phyloP scores from a whole-genome alignment of 2,113 vertebrate genomes.

The Marcusenius ussheri region DNA sequence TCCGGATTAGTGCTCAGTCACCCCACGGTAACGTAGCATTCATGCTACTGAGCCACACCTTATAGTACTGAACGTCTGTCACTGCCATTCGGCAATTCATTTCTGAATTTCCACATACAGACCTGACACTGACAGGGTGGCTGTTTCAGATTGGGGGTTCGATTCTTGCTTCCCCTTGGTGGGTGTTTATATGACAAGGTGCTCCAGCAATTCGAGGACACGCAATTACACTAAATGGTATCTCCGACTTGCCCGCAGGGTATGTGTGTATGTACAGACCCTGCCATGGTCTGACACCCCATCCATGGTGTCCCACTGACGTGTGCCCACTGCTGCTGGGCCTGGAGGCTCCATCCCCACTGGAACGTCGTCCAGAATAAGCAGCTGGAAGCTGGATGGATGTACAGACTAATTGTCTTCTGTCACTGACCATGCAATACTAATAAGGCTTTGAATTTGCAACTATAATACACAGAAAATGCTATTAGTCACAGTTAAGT shows the following conservation, averaged over 20 bases:
- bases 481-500: background rate
- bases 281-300: background rate
- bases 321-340: background rate
- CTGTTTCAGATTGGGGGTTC: background rate
- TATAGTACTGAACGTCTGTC: background rate
- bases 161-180: background rate
- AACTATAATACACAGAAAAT: background rate
- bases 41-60: background rate
- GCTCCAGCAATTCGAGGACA: background rate
- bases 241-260: background rate
- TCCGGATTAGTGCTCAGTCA: background rate
- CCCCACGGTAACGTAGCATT: background rate
- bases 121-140: background rate
- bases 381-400: background rate
- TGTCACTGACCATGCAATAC: constrained; percentile 1
- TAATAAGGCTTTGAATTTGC: constrained; percentile 3
- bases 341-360: background rate
- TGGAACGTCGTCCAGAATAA: background rate
- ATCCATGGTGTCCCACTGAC: background rate
- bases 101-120: background rate
- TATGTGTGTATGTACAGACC: background rate
- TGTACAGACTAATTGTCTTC: background rate
- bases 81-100: background rate
- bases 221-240: background rate
- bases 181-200: background rate